Evolutionary conservation across 2,888 invertebrate genomes (phyloP), one percentile per base, ranked within the genome.

Genomic region (Apodemia duryi): DNA sequence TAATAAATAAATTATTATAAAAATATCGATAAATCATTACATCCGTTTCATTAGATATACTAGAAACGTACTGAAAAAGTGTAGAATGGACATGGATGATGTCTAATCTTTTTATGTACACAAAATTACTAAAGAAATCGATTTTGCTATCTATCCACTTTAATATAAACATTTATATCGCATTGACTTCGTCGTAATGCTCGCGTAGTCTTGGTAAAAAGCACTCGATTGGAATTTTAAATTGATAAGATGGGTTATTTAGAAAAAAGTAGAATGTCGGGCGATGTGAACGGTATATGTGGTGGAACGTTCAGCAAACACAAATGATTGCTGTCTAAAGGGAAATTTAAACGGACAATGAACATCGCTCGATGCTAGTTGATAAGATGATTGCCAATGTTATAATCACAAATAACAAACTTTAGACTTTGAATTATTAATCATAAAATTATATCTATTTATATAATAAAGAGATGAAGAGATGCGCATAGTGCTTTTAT

Each of bases 401-500:
- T 90, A 86, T 87, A 89, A 87, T 88, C 86, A 80, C 82, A 82
- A 82, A 79, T 84, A 85, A 88, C 83, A 81, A 87, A 88, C 78
- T 71, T 81, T 91, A 91, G 86, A 80, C 81, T 88, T 88, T 77
- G 86, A 79, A 85, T 80, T 88, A 91, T 86, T 89, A 91, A 88
- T 88, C 84, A 87, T 90, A 87, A 81, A 82, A 86, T 84, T 77
- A 79, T 78, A 87, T 87, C 87, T 90, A 91, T 91, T 90, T 91
- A 90, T 91, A 88, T 86, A 83, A 84, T 88, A 84, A 88, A 80
- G 83, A 86, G 88, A 88, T 85, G 88, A 82, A 88, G 85, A 91
- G 86, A 88, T 83, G 90, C 89, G 91, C 90, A 88, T 91, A 91
- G 91, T 90, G 91, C 91, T 91, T 91, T 84, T 90, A 90, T 89